Evolutionary conservation across 2,888 invertebrate genomes (phyloP).

Genomic region (Hetaerina titia): DNA sequence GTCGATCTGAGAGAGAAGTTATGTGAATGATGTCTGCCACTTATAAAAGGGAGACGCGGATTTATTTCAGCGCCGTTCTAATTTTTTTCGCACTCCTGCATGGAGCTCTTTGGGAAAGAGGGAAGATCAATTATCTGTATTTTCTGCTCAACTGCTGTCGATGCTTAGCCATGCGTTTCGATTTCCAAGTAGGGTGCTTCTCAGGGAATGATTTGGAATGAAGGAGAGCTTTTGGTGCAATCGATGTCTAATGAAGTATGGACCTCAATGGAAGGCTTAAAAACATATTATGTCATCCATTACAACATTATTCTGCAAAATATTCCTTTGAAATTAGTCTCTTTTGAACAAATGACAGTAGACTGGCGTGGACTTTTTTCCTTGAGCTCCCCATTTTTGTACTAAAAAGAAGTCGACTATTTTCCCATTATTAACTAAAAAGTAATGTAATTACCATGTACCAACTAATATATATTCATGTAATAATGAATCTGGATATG

Average conservation of each 20-base stretch:
- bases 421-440: too few relatives aligned
- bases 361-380: too few relatives aligned
- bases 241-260: neutral
- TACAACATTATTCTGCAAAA: too few relatives aligned
- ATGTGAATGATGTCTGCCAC: slow-evolving; percentile 51
- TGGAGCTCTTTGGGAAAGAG: neutral
- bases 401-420: too few relatives aligned
- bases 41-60: neutral
- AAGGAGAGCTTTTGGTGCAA: neutral
- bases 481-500: too few relatives aligned
- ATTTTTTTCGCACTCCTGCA: neutral
- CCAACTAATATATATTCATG: too few relatives aligned
- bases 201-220: neutral
- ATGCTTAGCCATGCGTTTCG: neutral
- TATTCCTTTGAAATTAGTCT: too few relatives aligned
- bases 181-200: neutral
- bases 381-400: too few relatives aligned
- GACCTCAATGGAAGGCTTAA: too few relatives aligned
- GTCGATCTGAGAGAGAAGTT: slow-evolving; percentile 17
- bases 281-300: too few relatives aligned
- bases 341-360: too few relatives aligned
- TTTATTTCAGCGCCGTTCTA: neutral
- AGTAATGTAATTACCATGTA: too few relatives aligned
- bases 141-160: neutral
- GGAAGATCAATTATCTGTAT: neutral